These are phyloP conservation scores for Haplochromis burtoni DNA, from an alignment of 2,113 vertebrate species.

Conservation along the genomic window DNA sequence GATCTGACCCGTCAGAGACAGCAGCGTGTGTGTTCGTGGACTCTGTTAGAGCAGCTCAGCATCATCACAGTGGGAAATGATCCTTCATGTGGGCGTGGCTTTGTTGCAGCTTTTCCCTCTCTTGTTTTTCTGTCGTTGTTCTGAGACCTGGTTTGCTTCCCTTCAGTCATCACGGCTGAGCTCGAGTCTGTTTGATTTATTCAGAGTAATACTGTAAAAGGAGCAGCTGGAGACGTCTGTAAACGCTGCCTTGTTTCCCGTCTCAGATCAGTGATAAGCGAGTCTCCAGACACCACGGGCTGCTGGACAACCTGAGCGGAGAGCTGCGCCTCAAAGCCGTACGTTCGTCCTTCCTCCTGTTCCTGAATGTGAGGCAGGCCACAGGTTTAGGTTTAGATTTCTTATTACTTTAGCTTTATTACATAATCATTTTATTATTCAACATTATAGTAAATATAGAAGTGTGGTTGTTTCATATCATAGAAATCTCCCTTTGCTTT, in stretches of 20 bases:
- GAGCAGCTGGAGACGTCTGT: background rate
- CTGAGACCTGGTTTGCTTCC: background rate
- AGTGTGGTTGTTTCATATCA: background rate
- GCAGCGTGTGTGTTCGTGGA: fast-evolving
- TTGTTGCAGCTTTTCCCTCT: fast-evolving
- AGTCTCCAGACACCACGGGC: conserved; percentile 78
- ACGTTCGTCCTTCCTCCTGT: background rate
- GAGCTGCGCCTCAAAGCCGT: conserved; percentile 81
- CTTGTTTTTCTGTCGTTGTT: background rate
- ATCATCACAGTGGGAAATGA: background rate
- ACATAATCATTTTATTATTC: background rate
- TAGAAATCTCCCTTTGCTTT: background rate
- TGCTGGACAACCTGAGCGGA: conserved; percentile 72
- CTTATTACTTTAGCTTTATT: background rate
- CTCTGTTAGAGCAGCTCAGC: background rate
- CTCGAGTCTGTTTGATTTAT: background rate
- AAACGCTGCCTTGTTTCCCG: background rate
- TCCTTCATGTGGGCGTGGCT: background rate
- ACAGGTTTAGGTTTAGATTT: background rate
- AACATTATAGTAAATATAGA: fast-evolving
- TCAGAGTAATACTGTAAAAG: fast-evolving
- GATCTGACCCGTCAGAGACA: background rate
- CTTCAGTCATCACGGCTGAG: background rate
- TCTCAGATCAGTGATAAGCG: conserved; percentile 79
- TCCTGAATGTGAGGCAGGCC: background rate